Percentiles rank a stretch among this genome's conserved stretches.
Conservation (phyloP, 1,140 invertebrate genomes). For the Habropoda laboriosa region DNA sequence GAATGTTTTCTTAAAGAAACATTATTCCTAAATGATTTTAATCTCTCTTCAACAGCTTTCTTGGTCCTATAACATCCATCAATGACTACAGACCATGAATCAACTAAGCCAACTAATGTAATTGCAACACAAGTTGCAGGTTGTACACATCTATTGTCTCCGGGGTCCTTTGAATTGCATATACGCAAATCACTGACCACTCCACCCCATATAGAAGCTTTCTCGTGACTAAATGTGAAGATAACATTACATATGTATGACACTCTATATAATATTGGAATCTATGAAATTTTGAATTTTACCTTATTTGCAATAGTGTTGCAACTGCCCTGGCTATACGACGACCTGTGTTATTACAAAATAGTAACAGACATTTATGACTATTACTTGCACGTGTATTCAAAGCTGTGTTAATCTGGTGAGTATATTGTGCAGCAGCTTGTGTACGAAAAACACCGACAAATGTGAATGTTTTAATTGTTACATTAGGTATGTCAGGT, state of each 20-base stretch:
- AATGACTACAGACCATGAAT: conserved; percentile 76
- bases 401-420: conserved; percentile 30
- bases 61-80: conserved; percentile 59
- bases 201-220: conserved; percentile 73
- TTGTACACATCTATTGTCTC: conserved; percentile 28
- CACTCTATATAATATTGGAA: conserved; percentile 20
- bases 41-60: conserved; percentile 58
- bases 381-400: conserved; percentile 5
- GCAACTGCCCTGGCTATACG: background rate
- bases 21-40: conserved; percentile 62
- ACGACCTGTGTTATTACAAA: conserved; percentile 48
- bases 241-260: conserved; percentile 27
- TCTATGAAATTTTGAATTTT: conserved; percentile 21
- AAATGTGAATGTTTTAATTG: conserved; percentile 49
- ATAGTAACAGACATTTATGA: conserved; percentile 68
- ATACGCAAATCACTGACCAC: conserved; percentile 54
- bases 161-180: conserved; percentile 45
- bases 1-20: conserved; percentile 74
- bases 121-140: conserved; percentile 60
- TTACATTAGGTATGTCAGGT: conserved; percentile 66
- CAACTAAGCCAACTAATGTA: conserved; percentile 66
- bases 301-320: conserved; percentile 48
- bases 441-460: background rate
- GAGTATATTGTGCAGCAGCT: background rate
- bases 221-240: conserved; percentile 49